These are phyloP conservation scores for Luperina testacea DNA, from an alignment of 2,888 invertebrate species.

Conservation along the genomic window DNA sequence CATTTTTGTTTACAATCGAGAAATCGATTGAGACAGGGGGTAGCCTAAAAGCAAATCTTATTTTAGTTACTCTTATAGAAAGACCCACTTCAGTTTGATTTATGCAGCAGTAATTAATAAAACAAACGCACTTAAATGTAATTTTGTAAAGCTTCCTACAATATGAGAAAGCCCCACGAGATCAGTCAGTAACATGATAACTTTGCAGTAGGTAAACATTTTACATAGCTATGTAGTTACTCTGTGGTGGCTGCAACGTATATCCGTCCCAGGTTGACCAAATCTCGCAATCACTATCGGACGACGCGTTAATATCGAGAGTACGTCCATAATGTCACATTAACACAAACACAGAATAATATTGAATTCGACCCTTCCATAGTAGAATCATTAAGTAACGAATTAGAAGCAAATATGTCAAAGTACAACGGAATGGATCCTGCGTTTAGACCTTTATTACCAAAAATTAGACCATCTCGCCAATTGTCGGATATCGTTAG, in stretches of 20 bases:
- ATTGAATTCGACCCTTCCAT: too few relatives aligned
- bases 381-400: too few relatives aligned
- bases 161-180: not conserved
- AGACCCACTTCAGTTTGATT: not conserved
- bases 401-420: too few relatives aligned
- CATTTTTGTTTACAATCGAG: not conserved
- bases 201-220: slow-evolving; percentile 19
- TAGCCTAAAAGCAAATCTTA: not conserved
- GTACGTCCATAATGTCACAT: slow-evolving; percentile 29
- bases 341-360: too few relatives aligned
- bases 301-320: slow-evolving; percentile 39
- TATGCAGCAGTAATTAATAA: not conserved
- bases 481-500: too few relatives aligned
- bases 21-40: not conserved
- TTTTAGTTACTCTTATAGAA: not conserved
- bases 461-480: too few relatives aligned
- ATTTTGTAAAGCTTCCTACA: slow-evolving; percentile 16
- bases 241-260: slow-evolving; percentile 2
- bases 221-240: not conserved
- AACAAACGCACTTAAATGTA: not conserved
- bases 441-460: too few relatives aligned
- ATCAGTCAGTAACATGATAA: slow-evolving; percentile 12
- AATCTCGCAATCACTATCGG: slow-evolving; percentile 47
- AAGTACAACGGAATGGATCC: too few relatives aligned
- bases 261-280: slow-evolving; percentile 19